Evolutionary conservation across 2,797 vertebrate genomes (phyloP).

Genomic region (Falco peregrinus): DNA sequence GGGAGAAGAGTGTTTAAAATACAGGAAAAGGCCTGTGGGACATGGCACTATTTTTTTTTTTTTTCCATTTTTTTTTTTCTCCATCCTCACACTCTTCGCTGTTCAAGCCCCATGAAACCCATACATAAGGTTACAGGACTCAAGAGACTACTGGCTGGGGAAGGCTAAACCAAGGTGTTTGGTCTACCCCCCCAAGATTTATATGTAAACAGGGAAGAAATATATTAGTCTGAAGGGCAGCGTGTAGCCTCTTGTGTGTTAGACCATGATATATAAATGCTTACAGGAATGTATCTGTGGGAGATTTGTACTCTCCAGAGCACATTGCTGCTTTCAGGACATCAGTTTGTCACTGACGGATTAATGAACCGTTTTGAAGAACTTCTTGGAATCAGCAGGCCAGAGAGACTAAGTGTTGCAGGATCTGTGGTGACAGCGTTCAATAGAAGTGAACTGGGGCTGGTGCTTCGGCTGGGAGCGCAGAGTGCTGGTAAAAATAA

Average conservation of each 20-base stretch:
- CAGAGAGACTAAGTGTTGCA: neutral
- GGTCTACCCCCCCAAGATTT: neutral
- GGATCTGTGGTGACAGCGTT: constrained; percentile 8
- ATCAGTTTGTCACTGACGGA: constrained; percentile 36
- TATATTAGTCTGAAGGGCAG: neutral
- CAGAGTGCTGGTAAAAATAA: neutral
- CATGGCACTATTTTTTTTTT: neutral
- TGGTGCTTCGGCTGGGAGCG: neutral
- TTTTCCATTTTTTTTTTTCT: neutral
- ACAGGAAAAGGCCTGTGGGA: neutral
- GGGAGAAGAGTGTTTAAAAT: constrained; percentile 25
- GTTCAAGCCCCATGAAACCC: neutral
- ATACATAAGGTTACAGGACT: neutral
- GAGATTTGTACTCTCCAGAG: constrained; percentile 12
- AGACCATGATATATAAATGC: neutral
- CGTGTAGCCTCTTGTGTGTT: neutral
- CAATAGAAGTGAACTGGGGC: neutral
- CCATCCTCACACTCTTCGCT: neutral
- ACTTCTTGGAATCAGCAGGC: neutral
- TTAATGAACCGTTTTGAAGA: constrained; percentile 39
- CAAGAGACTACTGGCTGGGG: neutral
- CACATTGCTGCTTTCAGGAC: neutral
- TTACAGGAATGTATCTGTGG: neutral
- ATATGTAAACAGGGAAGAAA: neutral
- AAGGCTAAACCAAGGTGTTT: neutral